Conservation (phyloP, 2,113 vertebrate species). For the Gracilinanus agilis region DNA sequence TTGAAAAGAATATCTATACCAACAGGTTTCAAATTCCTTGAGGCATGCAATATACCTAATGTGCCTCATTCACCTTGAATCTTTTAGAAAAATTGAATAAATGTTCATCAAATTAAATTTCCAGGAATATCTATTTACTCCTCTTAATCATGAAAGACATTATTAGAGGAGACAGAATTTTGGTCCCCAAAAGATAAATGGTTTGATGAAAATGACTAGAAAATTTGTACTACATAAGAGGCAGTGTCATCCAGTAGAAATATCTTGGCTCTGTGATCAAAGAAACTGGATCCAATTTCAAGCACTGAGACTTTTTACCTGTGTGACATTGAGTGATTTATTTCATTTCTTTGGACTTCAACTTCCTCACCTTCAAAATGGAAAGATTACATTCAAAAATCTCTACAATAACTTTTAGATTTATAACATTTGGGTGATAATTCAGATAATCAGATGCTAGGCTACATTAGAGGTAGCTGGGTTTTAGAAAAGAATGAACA, state of each 20-base stretch:
- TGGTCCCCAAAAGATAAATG: background rate
- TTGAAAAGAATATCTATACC: background rate
- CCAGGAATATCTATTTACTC: background rate
- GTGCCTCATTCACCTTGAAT: background rate
- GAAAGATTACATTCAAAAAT: background rate
- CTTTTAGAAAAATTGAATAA: background rate
- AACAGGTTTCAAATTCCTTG: background rate
- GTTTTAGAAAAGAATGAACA: background rate
- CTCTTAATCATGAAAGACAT: background rate
- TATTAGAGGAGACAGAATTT: background rate
- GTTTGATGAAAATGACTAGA: background rate
- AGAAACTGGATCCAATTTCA: background rate
- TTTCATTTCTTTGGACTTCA: background rate
- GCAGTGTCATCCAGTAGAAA: background rate
- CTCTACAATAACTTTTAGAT: background rate
- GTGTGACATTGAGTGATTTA: background rate
- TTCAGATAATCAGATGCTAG: background rate
- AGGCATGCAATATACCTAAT: background rate
- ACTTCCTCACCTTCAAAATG: background rate
- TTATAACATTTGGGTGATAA: background rate
- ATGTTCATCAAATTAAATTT: background rate
- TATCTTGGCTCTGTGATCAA: no score
- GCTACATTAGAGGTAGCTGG: background rate
- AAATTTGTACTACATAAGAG: background rate
- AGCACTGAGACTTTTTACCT: background rate